Percentiles rank a stretch among this genome's conserved stretches.
Conservation (phyloP, 2,888 invertebrate species). For the Eristalis pertinax region DNA sequence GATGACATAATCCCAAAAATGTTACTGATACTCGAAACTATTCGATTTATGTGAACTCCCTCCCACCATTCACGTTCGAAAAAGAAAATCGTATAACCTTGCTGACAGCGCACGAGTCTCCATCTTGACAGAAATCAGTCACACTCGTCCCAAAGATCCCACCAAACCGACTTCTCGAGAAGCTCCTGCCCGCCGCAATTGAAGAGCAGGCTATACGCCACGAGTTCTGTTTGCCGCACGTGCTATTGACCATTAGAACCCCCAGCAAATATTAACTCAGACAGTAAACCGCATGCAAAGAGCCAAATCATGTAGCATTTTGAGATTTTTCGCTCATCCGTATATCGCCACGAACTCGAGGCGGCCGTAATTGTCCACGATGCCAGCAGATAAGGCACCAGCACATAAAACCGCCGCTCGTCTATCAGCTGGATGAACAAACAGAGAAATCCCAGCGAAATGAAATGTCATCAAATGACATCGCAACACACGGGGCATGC, state of each 20-base stretch:
- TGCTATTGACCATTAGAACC: slow-evolving; percentile 2
- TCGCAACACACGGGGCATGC: not conserved
- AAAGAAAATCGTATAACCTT: too few relatives aligned
- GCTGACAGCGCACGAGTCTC: too few relatives aligned
- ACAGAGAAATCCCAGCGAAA: not conserved
- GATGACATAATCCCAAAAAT: too few relatives aligned
- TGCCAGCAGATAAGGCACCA: not conserved
- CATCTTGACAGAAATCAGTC: too few relatives aligned
- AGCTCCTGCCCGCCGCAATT: too few relatives aligned
- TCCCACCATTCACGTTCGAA: too few relatives aligned
- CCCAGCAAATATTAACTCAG: slow-evolving; percentile 9
- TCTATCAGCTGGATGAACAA: not conserved
- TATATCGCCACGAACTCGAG: too few relatives aligned
- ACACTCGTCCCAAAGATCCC: too few relatives aligned
- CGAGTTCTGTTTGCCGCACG: not conserved
- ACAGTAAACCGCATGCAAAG: slow-evolving; percentile 2
- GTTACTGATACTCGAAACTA: too few relatives aligned
- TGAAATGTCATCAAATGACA: not conserved
- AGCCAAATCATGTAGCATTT: not conserved
- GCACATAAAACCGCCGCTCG: not conserved
- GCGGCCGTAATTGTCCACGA: not conserved
- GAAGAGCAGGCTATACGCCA: not conserved
- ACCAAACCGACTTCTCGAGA: too few relatives aligned
- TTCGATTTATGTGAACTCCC: too few relatives aligned
- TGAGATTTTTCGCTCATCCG: not conserved